phyloP scores from a whole-genome alignment of 2,888 invertebrate genomes.

The Prenolepis imparis region DNA sequence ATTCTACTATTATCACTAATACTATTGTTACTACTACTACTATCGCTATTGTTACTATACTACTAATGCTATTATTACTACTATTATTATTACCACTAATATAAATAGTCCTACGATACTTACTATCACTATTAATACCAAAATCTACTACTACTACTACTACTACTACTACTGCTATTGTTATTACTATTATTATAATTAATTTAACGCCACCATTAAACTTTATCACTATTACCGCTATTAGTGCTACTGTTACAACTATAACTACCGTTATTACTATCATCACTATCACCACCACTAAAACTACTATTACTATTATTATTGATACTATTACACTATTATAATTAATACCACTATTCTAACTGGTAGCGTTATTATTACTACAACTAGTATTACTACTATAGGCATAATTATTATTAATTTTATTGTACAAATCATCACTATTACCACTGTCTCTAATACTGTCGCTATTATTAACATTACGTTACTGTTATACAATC shows the following conservation, averaged over 20 bases:
- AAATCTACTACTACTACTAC: conserved; percentile 23
- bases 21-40: conserved; percentile 57
- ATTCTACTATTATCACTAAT: conserved; percentile 44
- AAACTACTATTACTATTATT: conserved; percentile 67
- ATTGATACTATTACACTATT: conserved; percentile 8
- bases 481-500: neutral
- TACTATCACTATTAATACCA: neutral
- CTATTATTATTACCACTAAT: conserved; percentile 44
- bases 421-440: conserved; percentile 4
- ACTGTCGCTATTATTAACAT: neutral
- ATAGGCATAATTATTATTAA: conserved; percentile 35
- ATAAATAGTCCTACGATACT: conserved; percentile 21
- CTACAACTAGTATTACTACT: conserved; percentile 58
- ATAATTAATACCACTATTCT: conserved; percentile 47
- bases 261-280: conserved; percentile 58
- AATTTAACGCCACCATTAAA: conserved; percentile 37
- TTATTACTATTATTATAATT: conserved; percentile 19
- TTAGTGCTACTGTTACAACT: conserved; percentile 56
- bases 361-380: conserved; percentile 53
- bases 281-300: conserved; percentile 21
- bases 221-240: conserved; percentile 34
- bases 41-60: conserved; percentile 61
- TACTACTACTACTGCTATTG: conserved; percentile 49
- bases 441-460: neutral
- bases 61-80: conserved; percentile 44